Evolutionary conservation across 2,888 invertebrate genomes (phyloP), one percentile per base, ranked within the genome.

Genomic region (Mythimna vitellina): DNA sequence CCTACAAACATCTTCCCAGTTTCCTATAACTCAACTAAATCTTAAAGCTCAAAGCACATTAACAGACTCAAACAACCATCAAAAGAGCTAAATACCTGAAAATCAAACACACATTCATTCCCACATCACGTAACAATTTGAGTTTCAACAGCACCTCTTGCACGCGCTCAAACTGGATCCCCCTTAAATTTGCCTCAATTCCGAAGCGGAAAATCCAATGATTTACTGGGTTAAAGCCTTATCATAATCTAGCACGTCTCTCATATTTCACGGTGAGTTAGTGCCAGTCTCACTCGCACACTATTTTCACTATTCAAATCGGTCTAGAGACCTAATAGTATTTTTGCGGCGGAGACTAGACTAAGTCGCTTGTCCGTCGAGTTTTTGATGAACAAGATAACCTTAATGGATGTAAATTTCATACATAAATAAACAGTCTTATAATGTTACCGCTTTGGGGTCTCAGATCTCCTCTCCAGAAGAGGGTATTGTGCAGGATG

Each of bases 171-270:
- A 62, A 78, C 74, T 76, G 86, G 86, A 89, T 89, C 88, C 90
- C 91, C 91, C 92, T 93, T 92, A 93, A 94, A 94, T 94, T 95
- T 93, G 92, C 93, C 89, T 92, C 93, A 90, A 92, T 92, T 91
- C 91, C 92, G 92, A 89, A 87, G 91, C 90, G 92, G 93, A 91
- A 95, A 95, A 95, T 95, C 95, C 94, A 89, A 92, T 95, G 94
- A 96, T 95, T 95, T 95, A 96, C 91, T 89, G 90, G 88, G 92
- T 91, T 91, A 90, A 91, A 88, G 92, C 93, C 94, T 95, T 96
- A 95, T 95, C 95, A 93, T 95, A 95, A 95, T 96, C 95, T 94
- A 87, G 91, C 95, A 95, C 94, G 94, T 95, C 93, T 90, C 93
- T 93, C 94, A 94, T 96, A 95, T 94, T 95, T 96, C 90, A 95